Percentiles rank a stretch among this genome's conserved stretches.
Evolutionary conservation across 2,797 vertebrate species (phyloP).

Genomic region (Syngnathus acus): DNA sequence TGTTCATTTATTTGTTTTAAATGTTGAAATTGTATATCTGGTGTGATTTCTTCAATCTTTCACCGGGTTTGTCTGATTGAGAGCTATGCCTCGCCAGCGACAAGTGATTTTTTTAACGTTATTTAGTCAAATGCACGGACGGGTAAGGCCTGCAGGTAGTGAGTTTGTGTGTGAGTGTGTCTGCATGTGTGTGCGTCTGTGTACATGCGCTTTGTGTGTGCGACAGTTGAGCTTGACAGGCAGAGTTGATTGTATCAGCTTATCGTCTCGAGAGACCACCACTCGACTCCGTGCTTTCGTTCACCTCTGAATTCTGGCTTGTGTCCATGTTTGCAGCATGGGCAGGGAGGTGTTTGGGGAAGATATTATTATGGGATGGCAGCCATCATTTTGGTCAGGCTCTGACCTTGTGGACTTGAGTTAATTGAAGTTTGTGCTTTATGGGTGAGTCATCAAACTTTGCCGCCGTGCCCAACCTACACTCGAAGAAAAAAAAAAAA

Average conservation of each 20-base stretch:
- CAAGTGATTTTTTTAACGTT: not conserved
- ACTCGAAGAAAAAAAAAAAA: not conserved
- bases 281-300: conserved; percentile 4
- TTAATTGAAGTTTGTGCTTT: not conserved
- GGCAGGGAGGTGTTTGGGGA: conserved; percentile 1
- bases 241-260: conserved; percentile 33
- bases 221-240: conserved; percentile 27
- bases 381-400: not conserved
- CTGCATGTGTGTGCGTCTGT: too few species aligned
- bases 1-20: too few species aligned
- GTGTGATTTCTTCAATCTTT: too few species aligned
- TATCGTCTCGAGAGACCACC: conserved; percentile 23
- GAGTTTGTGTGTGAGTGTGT: not conserved
- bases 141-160: conserved; percentile 11
- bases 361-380: conserved; percentile 19
- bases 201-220: not conserved
- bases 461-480: not conserved
- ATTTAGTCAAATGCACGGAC: not conserved
- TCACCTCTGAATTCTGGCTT: conserved; percentile 11
- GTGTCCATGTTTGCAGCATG: conserved; percentile 11
- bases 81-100: too few species aligned
- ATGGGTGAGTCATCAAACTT: not conserved
- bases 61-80: too few species aligned
- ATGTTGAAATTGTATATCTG: too few species aligned
- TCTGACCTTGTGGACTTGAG: not conserved